Percentiles rank a stretch among this genome's conserved stretches.
Conservation (phyloP, 2,797 vertebrate species). For the Rallus crepitans region DNA sequence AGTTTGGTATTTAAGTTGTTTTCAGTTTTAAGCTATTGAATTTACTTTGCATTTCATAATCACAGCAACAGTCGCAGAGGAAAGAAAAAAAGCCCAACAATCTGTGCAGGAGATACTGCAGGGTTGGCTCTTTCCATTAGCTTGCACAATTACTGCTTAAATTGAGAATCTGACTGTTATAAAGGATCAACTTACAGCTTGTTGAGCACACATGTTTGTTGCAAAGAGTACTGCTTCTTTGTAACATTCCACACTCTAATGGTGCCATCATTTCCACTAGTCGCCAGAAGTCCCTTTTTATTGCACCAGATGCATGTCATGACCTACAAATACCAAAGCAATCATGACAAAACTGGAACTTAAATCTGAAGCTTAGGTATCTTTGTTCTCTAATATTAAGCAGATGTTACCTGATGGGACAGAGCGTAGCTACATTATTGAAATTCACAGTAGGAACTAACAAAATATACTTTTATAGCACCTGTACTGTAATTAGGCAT, state of each 20-base stretch:
- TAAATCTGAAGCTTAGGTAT: background rate
- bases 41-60: background rate
- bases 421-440: background rate
- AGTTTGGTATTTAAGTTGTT: background rate
- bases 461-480: background rate
- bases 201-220: constrained; percentile 96
- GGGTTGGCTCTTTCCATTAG: background rate
- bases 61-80: background rate
- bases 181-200: constrained; percentile 80
- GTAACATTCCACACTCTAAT: constrained; percentile 96
- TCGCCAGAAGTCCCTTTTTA: constrained; percentile 93
- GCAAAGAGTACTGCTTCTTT: constrained; percentile 94
- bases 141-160: background rate
- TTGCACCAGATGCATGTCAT: constrained; percentile 93
- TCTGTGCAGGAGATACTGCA: background rate
- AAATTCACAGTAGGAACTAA: background rate
- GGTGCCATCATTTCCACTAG: constrained; percentile 95
- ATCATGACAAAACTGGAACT: background rate
- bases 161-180: background rate
- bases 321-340: constrained; percentile 81
- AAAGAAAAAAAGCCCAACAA: background rate
- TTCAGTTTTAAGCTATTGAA: background rate
- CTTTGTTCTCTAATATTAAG: background rate
- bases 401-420: background rate
- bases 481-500: background rate